Percentiles rank a stretch among this genome's conserved stretches.
Evolutionary conservation across 1,140 invertebrate genomes (phyloP).

Genomic region (Proales similis): DNA sequence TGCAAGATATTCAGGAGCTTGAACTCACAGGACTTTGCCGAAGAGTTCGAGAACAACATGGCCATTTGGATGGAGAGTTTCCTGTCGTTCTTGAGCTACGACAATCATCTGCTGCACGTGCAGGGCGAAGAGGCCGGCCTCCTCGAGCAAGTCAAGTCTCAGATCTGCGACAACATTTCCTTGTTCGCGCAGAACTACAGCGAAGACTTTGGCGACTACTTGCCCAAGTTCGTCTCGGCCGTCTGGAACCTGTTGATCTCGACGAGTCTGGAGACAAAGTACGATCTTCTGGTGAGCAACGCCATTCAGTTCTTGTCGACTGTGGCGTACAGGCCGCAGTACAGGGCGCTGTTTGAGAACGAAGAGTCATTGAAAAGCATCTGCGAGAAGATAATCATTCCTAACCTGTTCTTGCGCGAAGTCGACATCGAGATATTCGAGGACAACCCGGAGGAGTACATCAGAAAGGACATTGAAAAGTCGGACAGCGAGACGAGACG

Average conservation of each 20-base stretch:
- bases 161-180: constrained; percentile 87
- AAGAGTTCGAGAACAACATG: constrained; percentile 98
- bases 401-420: constrained; percentile 90
- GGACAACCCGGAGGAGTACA: constrained; percentile 96
- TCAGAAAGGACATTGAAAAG: constrained; percentile 89
- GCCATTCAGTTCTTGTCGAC: constrained; percentile 86
- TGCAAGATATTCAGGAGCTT: constrained; percentile 92
- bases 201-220: constrained; percentile 83
- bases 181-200: constrained; percentile 95
- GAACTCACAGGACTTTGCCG: constrained; percentile 91
- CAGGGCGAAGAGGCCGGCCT: constrained; percentile 81
- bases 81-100: constrained; percentile 65
- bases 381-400: constrained; percentile 93
- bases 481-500: constrained; percentile 90
- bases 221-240: constrained; percentile 79
- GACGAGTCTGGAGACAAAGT: constrained; percentile 76
- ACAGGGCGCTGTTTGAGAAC: constrained; percentile 81
- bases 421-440: constrained; percentile 92
- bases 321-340: constrained; percentile 79
- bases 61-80: constrained; percentile 84
- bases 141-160: constrained; percentile 80
- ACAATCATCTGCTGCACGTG: constrained; percentile 55
- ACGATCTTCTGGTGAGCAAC: constrained; percentile 89
- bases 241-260: constrained; percentile 81
- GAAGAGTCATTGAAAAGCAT: constrained; percentile 70